Evolutionary conservation across 2,113 vertebrate genomes (phyloP).

Genomic region (Gavialis gangeticus): DNA sequence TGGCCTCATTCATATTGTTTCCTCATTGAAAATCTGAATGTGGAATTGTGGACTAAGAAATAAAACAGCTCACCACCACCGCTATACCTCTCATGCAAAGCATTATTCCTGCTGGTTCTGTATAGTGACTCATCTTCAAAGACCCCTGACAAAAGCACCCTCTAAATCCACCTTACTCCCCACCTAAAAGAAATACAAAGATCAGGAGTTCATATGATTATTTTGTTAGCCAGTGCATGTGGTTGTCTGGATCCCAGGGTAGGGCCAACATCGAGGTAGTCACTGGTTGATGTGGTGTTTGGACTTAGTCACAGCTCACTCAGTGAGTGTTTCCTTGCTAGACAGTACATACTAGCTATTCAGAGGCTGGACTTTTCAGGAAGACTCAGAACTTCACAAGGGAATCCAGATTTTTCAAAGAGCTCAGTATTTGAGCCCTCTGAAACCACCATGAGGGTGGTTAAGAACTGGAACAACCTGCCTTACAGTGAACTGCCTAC

Average conservation of each 20-base stretch:
- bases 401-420: not conserved
- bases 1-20: not conserved
- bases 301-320: not conserved
- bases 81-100: not conserved
- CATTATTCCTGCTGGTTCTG: conserved; percentile 32
- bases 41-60: not conserved
- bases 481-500: too few species aligned
- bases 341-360: not conserved
- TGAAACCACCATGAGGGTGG: too few species aligned
- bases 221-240: conserved; percentile 41
- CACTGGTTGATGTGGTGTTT: not conserved
- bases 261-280: not conserved
- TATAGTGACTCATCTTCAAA: conserved; percentile 27
- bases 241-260: conserved; percentile 52
- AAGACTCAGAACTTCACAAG: not conserved
- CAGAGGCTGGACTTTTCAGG: not conserved
- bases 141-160: conserved; percentile 35
- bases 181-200: conserved; percentile 25
- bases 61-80: conserved; percentile 34
- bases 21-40: not conserved
- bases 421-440: not conserved
- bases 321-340: rapidly evolving
- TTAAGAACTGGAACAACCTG: too few species aligned
- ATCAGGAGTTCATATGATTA: conserved; percentile 64
- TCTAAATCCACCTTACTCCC: conserved; percentile 59